Base-by-base conservation (phyloP, 1,140 invertebrate genomes). In the Meloidogyne chitwoodi region DNA sequence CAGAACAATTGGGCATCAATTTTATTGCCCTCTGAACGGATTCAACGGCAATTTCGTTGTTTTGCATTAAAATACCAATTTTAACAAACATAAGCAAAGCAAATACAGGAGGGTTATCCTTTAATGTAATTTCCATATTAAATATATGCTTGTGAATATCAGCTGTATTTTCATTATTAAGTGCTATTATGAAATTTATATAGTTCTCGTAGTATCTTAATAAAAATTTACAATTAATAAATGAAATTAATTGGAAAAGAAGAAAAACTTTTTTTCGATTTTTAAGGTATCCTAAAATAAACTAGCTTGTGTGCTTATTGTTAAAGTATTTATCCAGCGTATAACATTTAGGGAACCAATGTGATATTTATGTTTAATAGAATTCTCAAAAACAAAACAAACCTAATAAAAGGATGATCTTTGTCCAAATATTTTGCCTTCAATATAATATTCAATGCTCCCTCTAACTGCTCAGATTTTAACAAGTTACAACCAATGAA, bases 1-100 rank as follows among this genome's bases (percentile, higher is more conserved):
- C 77, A 22, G 76, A 38, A 38, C 48, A 68, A 6, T 77, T 77
- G 10, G 76, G 74, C 73, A 76, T 62, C 12, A 64, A 22, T 22
- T 63, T 31, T 3, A 77, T 44, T 27, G 41, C 63, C 19, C 68
- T 77, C 44, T 68, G 67, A n/a, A 34, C 44, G 22, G 76, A 34
- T 29, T 65, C 66, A 24, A 77, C 14, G 8, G 75, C 76, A 12
- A 77, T 10, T 29, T 77, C 70, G 19, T 41, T 48, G 38, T 77
- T 77, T 11, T 77, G 41, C 16, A 68, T 27, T 34, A 67, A 38
- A 44, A 77, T 63, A 19, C 48, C 64, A 14, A 77, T 56, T 66
- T 74, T 76, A 1, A n/a, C 68, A 24, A 63, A 65, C 12, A 76
- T 34, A 16, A 76, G 38, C n/a, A 76, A 27, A 26, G 68, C 75